Evolutionary conservation across 2,113 vertebrate genomes (phyloP).

Genomic region (Solea solea): DNA sequence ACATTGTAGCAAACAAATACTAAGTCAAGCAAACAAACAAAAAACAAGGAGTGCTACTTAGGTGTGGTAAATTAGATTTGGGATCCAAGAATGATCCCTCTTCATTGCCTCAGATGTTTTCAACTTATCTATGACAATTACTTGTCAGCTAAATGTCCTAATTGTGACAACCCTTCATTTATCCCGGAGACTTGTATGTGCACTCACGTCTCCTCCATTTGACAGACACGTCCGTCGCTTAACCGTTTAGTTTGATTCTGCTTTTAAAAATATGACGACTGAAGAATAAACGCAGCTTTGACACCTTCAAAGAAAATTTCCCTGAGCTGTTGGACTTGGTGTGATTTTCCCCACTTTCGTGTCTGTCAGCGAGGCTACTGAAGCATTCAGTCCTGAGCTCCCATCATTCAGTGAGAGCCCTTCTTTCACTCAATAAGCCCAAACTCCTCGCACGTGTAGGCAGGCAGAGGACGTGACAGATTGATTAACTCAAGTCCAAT

Average conservation of each 20-base stretch:
- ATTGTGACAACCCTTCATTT: too few species aligned
- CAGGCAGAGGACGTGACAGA: constrained; percentile 52
- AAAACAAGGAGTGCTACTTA: too few species aligned
- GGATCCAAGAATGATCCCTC: too few species aligned
- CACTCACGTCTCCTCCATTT: not conserved
- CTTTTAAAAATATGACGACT: not conserved
- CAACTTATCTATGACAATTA: too few species aligned
- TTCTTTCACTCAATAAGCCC: constrained; percentile 45
- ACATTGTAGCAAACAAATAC: too few species aligned
- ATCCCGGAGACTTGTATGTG: not conserved
- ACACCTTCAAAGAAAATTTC: constrained; percentile 18
- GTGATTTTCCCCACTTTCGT: constrained; percentile 59
- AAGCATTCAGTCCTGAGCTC: constrained; percentile 41
- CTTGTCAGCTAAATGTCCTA: too few species aligned
- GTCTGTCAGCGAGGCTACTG: constrained; percentile 18
- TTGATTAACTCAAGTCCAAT: constrained; percentile 57
- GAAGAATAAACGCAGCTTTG: too few species aligned
- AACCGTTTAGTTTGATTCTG: not conserved
- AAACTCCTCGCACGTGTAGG: constrained; percentile 28
- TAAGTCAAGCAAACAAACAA: too few species aligned
- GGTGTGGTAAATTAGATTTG: too few species aligned
- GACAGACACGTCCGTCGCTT: not conserved
- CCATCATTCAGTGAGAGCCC: constrained; percentile 25
- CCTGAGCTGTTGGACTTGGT: constrained; percentile 41
- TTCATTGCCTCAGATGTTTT: too few species aligned